Evolutionary conservation across 2,888 invertebrate genomes (phyloP).

Genomic region (Acronicta leporina): DNA sequence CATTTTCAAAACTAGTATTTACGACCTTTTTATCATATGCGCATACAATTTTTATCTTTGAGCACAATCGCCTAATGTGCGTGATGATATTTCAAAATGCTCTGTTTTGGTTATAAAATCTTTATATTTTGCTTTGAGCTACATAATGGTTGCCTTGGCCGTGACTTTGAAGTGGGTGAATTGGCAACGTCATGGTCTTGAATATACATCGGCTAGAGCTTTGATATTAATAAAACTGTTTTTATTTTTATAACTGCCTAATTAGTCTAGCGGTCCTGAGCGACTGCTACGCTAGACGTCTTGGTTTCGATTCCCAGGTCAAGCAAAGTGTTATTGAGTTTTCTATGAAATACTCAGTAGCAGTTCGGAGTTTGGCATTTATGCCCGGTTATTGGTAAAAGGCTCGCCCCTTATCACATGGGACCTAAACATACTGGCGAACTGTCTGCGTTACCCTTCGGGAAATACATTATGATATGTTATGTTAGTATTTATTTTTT

Average conservation of each 20-base stretch:
- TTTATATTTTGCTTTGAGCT: constrained; percentile 24
- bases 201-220: not conserved
- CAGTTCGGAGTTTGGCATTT: too few relatives aligned
- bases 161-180: constrained; percentile 43
- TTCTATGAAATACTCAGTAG: too few relatives aligned
- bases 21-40: constrained; percentile 73
- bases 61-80: constrained; percentile 56
- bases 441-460: too few relatives aligned
- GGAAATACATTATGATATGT: too few relatives aligned
- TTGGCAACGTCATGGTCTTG: constrained; percentile 31
- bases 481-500: too few relatives aligned
- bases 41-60: constrained; percentile 57
- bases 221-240: not conserved
- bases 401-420: too few relatives aligned
- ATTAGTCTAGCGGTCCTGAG: too few relatives aligned
- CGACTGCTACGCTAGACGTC: too few relatives aligned
- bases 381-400: too few relatives aligned
- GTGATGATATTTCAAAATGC: constrained; percentile 57
- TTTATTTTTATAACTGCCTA: not conserved
- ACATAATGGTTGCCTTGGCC: constrained; percentile 25
- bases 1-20: constrained; percentile 74
- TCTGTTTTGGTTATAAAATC: constrained; percentile 38
- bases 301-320: too few relatives aligned
- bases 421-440: too few relatives aligned
- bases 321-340: too few relatives aligned